Evolutionary conservation across 2,113 vertebrate genomes (phyloP).

Genomic region (Chamaea fasciata): DNA sequence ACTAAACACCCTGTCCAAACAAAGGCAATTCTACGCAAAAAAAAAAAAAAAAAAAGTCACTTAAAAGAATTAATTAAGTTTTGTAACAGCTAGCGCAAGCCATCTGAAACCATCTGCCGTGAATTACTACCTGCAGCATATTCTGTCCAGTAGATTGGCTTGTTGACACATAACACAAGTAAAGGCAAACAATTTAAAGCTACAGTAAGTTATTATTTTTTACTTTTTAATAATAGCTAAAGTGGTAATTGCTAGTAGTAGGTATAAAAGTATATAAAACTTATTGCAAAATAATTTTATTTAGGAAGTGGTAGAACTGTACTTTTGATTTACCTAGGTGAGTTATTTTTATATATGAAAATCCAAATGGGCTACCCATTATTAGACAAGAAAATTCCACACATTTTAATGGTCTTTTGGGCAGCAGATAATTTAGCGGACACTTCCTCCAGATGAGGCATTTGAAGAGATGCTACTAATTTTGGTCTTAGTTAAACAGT

Average conservation of each 20-base stretch:
- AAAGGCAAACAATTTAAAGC: neutral
- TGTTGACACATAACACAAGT: neutral
- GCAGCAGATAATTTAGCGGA: neutral
- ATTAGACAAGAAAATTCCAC: neutral
- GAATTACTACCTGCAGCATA: neutral
- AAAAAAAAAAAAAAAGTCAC: neutral
- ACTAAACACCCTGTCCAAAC: neutral
- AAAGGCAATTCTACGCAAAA: neutral
- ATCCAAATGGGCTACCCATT: neutral
- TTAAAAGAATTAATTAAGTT: neutral
- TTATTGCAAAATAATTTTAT: neutral
- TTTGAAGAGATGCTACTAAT: neutral
- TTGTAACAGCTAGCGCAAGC: neutral
- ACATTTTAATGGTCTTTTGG: neutral
- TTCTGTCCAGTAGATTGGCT: neutral
- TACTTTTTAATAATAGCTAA: neutral
- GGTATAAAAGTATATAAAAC: neutral
- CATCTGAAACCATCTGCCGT: neutral
- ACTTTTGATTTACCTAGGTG: neutral
- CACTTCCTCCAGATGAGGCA: neutral
- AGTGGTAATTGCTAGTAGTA: neutral
- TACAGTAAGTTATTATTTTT: fast-evolving
- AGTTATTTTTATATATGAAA: neutral
- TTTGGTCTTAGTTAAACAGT: neutral
- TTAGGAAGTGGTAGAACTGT: neutral